Evolutionary conservation across 2,888 invertebrate genomes (phyloP).

Genomic region (Eueremaeus valkanovi): DNA sequence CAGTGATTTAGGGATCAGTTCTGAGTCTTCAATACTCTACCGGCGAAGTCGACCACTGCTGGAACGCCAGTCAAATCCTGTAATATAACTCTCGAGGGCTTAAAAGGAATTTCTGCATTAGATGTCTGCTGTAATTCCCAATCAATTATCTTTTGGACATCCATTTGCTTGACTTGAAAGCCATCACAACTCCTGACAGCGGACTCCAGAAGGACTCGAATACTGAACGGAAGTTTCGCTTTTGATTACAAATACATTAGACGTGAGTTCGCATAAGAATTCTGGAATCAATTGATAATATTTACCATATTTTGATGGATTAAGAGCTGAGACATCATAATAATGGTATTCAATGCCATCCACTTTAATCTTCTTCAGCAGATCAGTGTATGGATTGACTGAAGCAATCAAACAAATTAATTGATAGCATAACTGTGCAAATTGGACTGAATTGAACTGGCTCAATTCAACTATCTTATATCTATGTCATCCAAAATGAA

Average conservation of each 20-base stretch:
- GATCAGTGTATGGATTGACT: constrained; percentile 61
- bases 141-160: constrained; percentile 80
- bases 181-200: constrained; percentile 94
- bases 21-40: constrained; percentile 1
- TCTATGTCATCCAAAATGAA: too few species aligned
- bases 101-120: constrained; percentile 89
- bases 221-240: constrained; percentile 74
- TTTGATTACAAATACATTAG: constrained; percentile 15
- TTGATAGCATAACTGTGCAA: too few species aligned
- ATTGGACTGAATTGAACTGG: too few species aligned
- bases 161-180: constrained; percentile 77
- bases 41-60: constrained; percentile 97
- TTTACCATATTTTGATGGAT: constrained; percentile 50
- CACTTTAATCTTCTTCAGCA: constrained; percentile 61
- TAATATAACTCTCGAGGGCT: constrained; percentile 89
- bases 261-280: too few species aligned
- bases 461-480: too few species aligned
- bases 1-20: too few species aligned
- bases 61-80: constrained; percentile 76
- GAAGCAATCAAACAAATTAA: neutral
- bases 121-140: constrained; percentile 75
- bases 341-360: constrained; percentile 67
- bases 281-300: too few species aligned
- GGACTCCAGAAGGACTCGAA: constrained; percentile 87
- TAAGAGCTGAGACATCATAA: constrained; percentile 70